These are phyloP conservation scores for Eubasilissa regina DNA, from an alignment of 1,140 invertebrate species.

Conservation along the genomic window DNA sequence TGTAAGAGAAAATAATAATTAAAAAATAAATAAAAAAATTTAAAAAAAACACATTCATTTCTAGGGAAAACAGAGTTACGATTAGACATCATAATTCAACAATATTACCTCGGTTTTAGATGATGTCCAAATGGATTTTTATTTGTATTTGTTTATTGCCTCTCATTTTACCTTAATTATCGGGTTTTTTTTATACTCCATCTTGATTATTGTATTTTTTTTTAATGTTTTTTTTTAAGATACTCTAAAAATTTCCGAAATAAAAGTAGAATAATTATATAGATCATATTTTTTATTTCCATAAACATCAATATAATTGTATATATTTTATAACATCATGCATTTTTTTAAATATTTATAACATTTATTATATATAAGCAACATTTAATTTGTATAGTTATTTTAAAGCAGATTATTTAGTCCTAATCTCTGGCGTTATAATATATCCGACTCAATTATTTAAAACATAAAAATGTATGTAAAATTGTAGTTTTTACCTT, in stretches of 20 bases:
- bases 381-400: conserved; percentile 46
- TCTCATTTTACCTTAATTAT: background rate
- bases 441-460: too few relatives aligned
- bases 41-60: conserved; percentile 58
- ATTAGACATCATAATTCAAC: conserved; percentile 59
- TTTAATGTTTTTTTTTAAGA: conserved; percentile 44
- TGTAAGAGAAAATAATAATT: conserved; percentile 45
- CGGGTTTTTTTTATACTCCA: background rate
- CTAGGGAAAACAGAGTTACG: conserved; percentile 60
- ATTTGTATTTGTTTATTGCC: conserved; percentile 13
- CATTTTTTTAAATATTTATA: conserved; percentile 34
- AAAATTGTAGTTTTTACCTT: too few relatives aligned
- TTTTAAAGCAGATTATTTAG: conserved; percentile 46
- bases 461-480: too few relatives aligned
- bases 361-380: conserved; percentile 51
- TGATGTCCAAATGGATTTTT: conserved; percentile 52
- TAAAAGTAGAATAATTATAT: conserved; percentile 37
- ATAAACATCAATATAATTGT: conserved; percentile 53
- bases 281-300: conserved; percentile 49
- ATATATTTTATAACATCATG: conserved; percentile 52
- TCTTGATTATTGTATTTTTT: background rate
- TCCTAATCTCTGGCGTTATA: conserved; percentile 36
- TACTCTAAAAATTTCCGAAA: conserved; percentile 6
- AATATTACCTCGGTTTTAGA: conserved; percentile 57
- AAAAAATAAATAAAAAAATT: conserved; percentile 47